Conservation (phyloP, 2,888 invertebrate species). For the Limenitis camilla region DNA sequence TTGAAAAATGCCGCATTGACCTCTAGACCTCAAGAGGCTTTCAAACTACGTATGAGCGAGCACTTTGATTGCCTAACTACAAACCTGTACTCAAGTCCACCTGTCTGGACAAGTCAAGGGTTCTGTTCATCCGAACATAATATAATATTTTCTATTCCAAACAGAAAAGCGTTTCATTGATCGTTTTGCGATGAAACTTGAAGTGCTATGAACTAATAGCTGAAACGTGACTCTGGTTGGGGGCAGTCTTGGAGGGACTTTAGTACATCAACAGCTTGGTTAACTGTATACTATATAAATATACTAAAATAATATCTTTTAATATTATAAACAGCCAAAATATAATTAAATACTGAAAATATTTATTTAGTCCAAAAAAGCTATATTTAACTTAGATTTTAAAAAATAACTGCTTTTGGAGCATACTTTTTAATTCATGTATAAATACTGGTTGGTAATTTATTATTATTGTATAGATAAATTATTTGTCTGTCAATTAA, state of each 20-base stretch:
- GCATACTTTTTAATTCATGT: too few relatives aligned
- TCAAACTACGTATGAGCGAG: conserved; percentile 29
- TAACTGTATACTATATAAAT: too few relatives aligned
- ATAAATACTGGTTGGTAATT: too few relatives aligned
- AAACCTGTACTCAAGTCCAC: conserved; percentile 11
- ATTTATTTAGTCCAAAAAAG: too few relatives aligned
- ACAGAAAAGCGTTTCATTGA: conserved; percentile 55
- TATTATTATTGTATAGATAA: too few relatives aligned
- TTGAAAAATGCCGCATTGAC: conserved; percentile 21
- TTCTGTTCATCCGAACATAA: conserved; percentile 34
- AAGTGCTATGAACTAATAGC: conserved; percentile 67
- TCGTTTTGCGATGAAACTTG: conserved; percentile 66
- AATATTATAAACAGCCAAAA: too few relatives aligned
- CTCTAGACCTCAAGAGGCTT: conserved; percentile 22
- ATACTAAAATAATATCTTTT: too few relatives aligned
- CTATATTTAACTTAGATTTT: too few relatives aligned
- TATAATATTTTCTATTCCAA: conserved; percentile 50
- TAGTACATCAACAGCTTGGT: conserved; percentile 58
- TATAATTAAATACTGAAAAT: too few relatives aligned
- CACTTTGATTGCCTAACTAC: conserved; percentile 33
- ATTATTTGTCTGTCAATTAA: too few relatives aligned
- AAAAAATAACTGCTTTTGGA: too few relatives aligned
- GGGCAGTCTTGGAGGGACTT: conserved; percentile 55
- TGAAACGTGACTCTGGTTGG: conserved; percentile 62
- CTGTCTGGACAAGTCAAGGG: conserved; percentile 16